Evolutionary conservation across 2,113 vertebrate species (phyloP).

Genomic region (Epinephelus cyanopodus): DNA sequence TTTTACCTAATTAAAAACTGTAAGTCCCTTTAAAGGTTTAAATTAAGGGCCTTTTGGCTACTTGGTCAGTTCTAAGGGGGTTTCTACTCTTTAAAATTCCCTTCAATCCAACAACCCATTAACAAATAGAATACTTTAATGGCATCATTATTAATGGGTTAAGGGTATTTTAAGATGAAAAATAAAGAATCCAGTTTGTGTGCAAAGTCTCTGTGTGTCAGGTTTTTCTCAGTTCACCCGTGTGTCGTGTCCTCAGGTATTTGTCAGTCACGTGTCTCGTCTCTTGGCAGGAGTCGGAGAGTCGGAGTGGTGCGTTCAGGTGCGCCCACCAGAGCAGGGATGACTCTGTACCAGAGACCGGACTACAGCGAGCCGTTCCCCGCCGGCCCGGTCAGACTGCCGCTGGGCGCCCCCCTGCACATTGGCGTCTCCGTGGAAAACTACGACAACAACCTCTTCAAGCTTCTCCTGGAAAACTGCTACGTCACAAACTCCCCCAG

Average conservation of each 20-base stretch:
- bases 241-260: background rate
- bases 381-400: background rate
- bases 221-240: background rate
- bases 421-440: background rate
- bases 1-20: no score
- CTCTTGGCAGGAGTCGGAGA: background rate
- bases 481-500: background rate
- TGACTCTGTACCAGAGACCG: background rate
- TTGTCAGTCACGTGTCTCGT: background rate
- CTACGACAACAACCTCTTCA: background rate
- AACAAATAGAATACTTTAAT: no score
- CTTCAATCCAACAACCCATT: no score
- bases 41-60: no score
- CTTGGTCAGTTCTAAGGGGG: no score
- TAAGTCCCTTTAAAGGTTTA: no score
- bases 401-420: background rate
- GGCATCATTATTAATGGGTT: no score
- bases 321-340: background rate
- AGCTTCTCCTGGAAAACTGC: background rate
- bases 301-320: background rate
- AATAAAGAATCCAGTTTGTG: no score
- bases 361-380: conserved; percentile 6
- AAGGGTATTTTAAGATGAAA: no score
- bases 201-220: no score
- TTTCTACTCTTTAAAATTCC: no score